Evolutionary conservation across 2,113 vertebrate genomes (phyloP).

Genomic region (Prunella himalayana): DNA sequence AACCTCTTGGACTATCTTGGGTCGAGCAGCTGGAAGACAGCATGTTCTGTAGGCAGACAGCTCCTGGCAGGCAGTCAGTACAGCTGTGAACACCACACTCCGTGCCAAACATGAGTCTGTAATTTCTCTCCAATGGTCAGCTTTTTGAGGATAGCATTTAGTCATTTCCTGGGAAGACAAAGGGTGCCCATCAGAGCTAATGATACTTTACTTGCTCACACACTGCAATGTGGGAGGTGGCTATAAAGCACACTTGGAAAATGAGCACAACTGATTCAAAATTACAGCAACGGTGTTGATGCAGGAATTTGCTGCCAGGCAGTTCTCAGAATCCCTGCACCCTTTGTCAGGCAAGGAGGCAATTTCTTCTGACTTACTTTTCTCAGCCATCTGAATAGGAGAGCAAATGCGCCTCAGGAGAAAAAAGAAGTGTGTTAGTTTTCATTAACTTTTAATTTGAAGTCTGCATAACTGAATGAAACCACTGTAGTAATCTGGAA

Average conservation of each 20-base stretch:
- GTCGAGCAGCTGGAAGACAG: not conserved
- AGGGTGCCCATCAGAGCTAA: not conserved
- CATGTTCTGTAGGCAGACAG: not conserved
- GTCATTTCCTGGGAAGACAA: slow-evolving; percentile 8
- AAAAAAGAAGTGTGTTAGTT: not conserved
- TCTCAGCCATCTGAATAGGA: not conserved
- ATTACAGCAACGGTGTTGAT: not conserved
- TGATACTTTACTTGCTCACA: not conserved
- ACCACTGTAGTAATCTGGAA: not conserved
- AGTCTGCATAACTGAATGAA: not conserved
- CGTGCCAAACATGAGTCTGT: slow-evolving; percentile 15
- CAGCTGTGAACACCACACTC: not conserved
- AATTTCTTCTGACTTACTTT: not conserved
- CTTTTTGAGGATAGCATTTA: not conserved
- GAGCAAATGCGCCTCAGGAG: not conserved
- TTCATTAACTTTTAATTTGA: slow-evolving; percentile 38
- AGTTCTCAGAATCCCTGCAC: not conserved
- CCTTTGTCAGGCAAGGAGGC: not conserved
- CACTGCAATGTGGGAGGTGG: not conserved
- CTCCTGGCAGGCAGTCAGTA: not conserved
- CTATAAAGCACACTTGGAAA: not conserved
- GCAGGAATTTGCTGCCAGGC: not conserved
- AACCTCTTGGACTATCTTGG: not conserved
- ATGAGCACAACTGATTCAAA: not conserved
- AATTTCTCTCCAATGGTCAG: not conserved